Base-by-base conservation (phyloP, 2,888 invertebrate genomes). In the Drosophila prostipennis region DNA sequence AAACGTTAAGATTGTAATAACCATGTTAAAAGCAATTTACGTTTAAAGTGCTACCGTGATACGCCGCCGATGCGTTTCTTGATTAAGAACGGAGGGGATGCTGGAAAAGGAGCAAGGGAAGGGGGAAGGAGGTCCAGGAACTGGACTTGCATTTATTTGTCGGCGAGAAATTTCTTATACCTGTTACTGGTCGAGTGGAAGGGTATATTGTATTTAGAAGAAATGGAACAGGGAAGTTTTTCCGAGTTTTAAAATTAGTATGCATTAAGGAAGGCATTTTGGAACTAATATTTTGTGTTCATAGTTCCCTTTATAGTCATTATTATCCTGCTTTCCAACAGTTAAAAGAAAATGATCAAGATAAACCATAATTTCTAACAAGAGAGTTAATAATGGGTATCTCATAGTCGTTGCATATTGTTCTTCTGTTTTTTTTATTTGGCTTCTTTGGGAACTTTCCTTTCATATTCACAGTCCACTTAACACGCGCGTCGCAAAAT, bases 1-100 rank as follows among this genome's bases (percentile, higher is more conserved):
- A 85, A 87, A 85, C 85, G 85, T 87, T 87, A 83, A 89, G 87
- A 89, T 87, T 85, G 87, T 87, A 89, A 87, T 89, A 89, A 87
- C 85, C 87, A 87, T 89, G 89, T 88, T 87, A 90, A 91, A 91
- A 90, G 90, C 90, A 90, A 90, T 90, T 90, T 91, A 91, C 90
- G 90, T 90, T 90, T 84, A 88, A 90, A 87, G 83, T 89, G 90
- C 90, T 90, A 90, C 90, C 87, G 90, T 90, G 89, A 91, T 90
- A 90, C 90, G 90, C 90, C 84, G 86, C 86, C 83, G 89, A 85
- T 90, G 79, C 85, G 89, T 89, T 85, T 84, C 88, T 87, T 85
- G 85, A 89, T 85, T 89, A 85, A 85, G 89, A 89, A 79, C 77
- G 63, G 65, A 59, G 83, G 45, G 64, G 59, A 58, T 58, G 42